Percentiles rank a stretch among this genome's conserved stretches.
Evolutionary conservation across 1,140 invertebrate genomes (phyloP).

Genomic region (Hirudo medicinalis): DNA sequence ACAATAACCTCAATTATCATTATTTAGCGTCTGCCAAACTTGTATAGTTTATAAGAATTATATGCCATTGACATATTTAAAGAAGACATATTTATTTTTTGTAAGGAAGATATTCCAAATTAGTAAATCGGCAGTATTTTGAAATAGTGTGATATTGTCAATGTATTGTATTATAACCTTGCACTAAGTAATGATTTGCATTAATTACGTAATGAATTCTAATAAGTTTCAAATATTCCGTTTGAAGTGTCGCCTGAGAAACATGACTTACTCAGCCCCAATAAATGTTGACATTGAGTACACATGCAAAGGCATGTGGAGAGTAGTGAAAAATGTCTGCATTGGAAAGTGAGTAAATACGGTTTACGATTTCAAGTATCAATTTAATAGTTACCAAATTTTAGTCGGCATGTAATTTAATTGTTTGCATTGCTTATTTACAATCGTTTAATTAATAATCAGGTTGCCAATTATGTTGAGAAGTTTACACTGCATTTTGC

Average conservation of each 20-base stretch:
- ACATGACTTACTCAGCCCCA: slow-evolving; percentile 94
- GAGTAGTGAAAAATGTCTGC: slow-evolving; percentile 60
- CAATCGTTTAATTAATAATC: slow-evolving; percentile 52
- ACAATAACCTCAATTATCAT: no score
- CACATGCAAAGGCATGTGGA: slow-evolving; percentile 20
- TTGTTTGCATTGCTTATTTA: slow-evolving; percentile 16
- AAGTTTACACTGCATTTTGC: slow-evolving; percentile 82
- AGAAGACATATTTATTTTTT: no score
- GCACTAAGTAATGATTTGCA: no score
- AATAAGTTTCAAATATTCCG: not conserved
- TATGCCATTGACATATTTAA: no score
- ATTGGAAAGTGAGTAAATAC: slow-evolving; percentile 55
- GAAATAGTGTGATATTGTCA: no score
- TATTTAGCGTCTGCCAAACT: no score
- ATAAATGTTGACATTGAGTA: slow-evolving; percentile 88
- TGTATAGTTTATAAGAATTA: no score
- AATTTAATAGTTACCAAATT: slow-evolving; percentile 32
- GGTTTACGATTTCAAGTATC: not conserved
- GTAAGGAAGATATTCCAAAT: no score
- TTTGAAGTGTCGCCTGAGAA: slow-evolving; percentile 66
- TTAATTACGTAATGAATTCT: no score
- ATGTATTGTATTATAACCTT: no score
- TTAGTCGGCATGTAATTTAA: slow-evolving; percentile 45
- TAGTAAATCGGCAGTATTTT: no score
- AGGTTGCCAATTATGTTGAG: slow-evolving; percentile 97